These are phyloP conservation scores for Cydia amplana DNA, from an alignment of 1,140 invertebrate genomes.

Conservation along the genomic window DNA sequence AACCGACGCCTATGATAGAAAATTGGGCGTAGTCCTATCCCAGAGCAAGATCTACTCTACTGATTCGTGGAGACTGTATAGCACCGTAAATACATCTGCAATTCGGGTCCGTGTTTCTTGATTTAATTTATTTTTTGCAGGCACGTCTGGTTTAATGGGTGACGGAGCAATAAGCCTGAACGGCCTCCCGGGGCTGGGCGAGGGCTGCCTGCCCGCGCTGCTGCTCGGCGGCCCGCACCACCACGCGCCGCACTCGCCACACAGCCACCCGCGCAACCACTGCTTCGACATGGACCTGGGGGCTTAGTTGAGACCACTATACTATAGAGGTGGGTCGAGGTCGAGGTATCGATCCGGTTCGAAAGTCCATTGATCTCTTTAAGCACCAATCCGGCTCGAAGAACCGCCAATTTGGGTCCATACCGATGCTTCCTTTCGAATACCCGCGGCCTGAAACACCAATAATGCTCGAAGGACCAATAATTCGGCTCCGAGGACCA, in stretches of 20 bases:
- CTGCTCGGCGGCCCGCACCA: constrained; percentile 59
- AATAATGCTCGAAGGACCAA: too few species aligned
- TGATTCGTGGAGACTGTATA: too few species aligned
- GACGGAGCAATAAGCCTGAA: constrained; percentile 48
- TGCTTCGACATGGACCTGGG: constrained; percentile 75
- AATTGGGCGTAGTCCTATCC: too few species aligned
- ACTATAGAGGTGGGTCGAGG: too few species aligned
- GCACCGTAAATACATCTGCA: too few species aligned
- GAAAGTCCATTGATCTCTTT: not conserved
- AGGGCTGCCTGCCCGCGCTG: constrained; percentile 52
- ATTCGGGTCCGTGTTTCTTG: too few species aligned
- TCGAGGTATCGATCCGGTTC: not conserved
- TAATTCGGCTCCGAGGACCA: not conserved
- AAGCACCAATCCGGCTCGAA: not conserved
- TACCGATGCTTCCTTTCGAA: too few species aligned
- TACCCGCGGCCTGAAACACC: too few species aligned
- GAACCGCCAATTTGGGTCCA: not conserved
- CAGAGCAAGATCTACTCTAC: too few species aligned
- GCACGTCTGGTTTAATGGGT: constrained; percentile 52
- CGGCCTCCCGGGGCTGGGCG: constrained; percentile 43
- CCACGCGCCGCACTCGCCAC: constrained; percentile 64
- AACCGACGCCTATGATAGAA: too few species aligned
- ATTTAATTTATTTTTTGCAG: constrained; percentile 40
- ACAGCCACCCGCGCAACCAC: constrained; percentile 52
- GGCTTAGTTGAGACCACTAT: constrained; percentile 45